phyloP scores from a whole-genome alignment of 2,113 vertebrate genomes.

The Rhinolophus ferrumequinum region DNA sequence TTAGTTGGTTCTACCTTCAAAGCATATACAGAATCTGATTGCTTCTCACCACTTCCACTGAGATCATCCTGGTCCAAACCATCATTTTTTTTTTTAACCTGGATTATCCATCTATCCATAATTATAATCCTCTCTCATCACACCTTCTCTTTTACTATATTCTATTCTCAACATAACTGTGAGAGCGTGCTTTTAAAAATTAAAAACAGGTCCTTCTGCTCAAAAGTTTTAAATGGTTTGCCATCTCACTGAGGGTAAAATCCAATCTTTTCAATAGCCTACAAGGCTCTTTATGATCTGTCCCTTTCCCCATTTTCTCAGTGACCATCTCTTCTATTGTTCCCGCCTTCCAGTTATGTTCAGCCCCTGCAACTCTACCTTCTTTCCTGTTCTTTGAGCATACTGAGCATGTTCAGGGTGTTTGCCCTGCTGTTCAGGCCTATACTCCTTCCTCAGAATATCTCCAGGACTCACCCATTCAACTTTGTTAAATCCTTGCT shows the following conservation, averaged over 20 bases:
- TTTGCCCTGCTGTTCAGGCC: not conserved
- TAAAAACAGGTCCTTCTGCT: not conserved
- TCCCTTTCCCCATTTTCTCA: too few relatives aligned
- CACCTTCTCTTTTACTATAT: not conserved
- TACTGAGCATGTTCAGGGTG: not conserved
- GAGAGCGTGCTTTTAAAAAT: not conserved
- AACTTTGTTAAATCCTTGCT: not conserved
- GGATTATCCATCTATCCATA: not conserved
- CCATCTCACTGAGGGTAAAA: not conserved
- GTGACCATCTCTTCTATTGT: not conserved
- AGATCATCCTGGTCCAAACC: not conserved
- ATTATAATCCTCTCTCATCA: not conserved
- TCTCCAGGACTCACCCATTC: not conserved
- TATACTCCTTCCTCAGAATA: not conserved
- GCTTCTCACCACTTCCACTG: not conserved
- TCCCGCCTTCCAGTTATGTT: not conserved
- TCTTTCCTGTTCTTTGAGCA: not conserved
- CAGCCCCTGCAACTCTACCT: not conserved
- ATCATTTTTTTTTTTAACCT: not conserved
- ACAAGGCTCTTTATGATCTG: not conserved
- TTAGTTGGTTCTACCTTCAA: not conserved
- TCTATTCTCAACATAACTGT: not conserved
- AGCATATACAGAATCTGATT: not conserved
- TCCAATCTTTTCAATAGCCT: not conserved
- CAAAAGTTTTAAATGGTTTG: not conserved